These are phyloP conservation scores for Sitodiplosis mosellana DNA, from an alignment of 1,140 invertebrate genomes.

Conservation along the genomic window DNA sequence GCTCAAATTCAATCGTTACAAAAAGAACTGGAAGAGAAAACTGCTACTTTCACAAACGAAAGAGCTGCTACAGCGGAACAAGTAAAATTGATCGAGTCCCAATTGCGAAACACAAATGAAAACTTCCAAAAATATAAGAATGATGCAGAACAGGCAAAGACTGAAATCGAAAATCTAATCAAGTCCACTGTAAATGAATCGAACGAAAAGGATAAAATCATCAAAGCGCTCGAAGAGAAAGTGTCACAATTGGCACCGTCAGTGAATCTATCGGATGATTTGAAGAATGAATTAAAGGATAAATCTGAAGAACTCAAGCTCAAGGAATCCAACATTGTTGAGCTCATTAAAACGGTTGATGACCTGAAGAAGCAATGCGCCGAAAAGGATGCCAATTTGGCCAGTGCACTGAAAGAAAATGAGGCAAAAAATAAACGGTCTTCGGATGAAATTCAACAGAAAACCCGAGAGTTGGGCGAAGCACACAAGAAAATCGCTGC, in stretches of 20 bases:
- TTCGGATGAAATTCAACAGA: background rate
- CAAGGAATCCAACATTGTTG: slow-evolving; percentile 22
- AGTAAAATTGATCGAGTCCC: no score
- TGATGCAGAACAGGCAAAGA: background rate
- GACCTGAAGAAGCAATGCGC: background rate
- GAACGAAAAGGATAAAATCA: background rate
- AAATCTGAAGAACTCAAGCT: slow-evolving; percentile 6
- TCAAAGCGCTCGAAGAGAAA: background rate
- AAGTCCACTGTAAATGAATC: background rate
- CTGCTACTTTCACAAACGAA: background rate
- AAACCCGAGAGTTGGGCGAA: background rate
- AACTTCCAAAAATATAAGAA: background rate
- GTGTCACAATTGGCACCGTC: background rate
- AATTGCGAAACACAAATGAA: no score
- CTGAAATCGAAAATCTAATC: background rate
- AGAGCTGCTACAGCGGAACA: no score
- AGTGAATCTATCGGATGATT: slow-evolving; percentile 1
- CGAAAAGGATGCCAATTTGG: background rate
- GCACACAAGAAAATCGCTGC: background rate
- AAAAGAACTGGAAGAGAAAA: background rate
- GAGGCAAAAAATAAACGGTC: background rate
- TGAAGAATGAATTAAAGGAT: slow-evolving; percentile 25
- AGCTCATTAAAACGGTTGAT: background rate
- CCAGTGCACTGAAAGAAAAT: background rate
- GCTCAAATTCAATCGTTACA: background rate